phyloP scores from a whole-genome alignment of 2,113 vertebrate species.

The Chitala chitala region DNA sequence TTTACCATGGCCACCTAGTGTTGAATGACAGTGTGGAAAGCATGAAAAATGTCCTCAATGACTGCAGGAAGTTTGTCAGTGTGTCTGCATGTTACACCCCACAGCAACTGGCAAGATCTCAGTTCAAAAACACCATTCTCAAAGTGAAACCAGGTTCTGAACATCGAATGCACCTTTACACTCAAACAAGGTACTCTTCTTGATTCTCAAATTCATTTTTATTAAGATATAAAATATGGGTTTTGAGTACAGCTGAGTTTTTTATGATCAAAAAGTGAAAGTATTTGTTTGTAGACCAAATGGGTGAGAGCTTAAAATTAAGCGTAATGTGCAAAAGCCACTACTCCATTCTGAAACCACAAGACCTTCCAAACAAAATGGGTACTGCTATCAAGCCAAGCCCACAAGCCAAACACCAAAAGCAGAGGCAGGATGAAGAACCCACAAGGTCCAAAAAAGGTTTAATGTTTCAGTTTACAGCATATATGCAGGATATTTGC shows the following conservation, averaged over 20 bases:
- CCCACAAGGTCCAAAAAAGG: background rate
- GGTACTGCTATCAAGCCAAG: background rate
- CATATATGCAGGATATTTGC: background rate
- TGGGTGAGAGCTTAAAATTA: background rate
- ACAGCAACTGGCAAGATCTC: too few relatives aligned
- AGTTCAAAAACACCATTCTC: too few relatives aligned
- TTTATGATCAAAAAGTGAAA: background rate
- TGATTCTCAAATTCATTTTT: too few relatives aligned
- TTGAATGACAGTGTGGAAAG: constrained; percentile 1
- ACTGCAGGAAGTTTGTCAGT: background rate
- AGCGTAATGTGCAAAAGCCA: background rate
- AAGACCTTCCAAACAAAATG: background rate
- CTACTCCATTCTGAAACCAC: background rate
- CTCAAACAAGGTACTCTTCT: too few relatives aligned
- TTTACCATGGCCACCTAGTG: background rate
- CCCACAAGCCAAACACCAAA: background rate
- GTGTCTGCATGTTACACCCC: background rate
- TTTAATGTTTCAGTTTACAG: background rate
- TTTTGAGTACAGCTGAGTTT: constrained; percentile 7
- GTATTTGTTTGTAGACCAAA: background rate
- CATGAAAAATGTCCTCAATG: too few relatives aligned
- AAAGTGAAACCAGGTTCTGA: too few relatives aligned
- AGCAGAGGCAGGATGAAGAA: background rate
- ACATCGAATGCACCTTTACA: too few relatives aligned
- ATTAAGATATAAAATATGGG: constrained; percentile 11